These are phyloP conservation scores for Nansenia antarctica DNA, from an alignment of 2,113 vertebrate genomes.

Conservation along the genomic window DNA sequence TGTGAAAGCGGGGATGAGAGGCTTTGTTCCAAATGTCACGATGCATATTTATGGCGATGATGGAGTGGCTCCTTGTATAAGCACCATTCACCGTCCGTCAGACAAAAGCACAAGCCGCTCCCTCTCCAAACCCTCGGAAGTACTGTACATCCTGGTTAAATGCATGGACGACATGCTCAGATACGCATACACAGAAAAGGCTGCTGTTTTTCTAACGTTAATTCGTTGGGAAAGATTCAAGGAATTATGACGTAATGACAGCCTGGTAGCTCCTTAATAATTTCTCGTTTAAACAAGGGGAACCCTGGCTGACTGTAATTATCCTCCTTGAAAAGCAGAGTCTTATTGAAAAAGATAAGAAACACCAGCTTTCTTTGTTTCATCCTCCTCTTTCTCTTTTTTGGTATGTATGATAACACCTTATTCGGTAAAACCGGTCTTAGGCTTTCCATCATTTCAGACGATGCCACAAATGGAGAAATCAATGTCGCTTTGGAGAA, in stretches of 20 bases:
- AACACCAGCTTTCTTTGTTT: neutral
- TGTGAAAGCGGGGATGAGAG: constrained; percentile 76
- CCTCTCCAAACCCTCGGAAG: constrained; percentile 67
- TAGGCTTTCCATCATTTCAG: constrained; percentile 18
- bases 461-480: constrained; percentile 45
- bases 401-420: too few species aligned
- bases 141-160: constrained; percentile 34
- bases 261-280: constrained; percentile 18
- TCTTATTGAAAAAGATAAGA: neutral
- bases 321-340: neutral
- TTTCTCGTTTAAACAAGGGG: constrained; percentile 6
- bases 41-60: constrained; percentile 82
- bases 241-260: constrained; percentile 41
- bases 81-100: constrained; percentile 74
- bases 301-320: neutral
- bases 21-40: constrained; percentile 85
- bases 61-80: constrained; percentile 77
- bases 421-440: neutral
- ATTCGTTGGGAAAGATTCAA: constrained; percentile 31
- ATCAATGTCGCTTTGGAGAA: constrained; percentile 36
- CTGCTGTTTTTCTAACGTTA: too few species aligned
- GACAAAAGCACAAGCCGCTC: constrained; percentile 66
- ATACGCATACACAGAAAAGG: too few species aligned
- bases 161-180: constrained; percentile 46
- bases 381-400: too few species aligned